A percentile compares a stretch with the other conserved stretches of the same genome.
phyloP scores from a whole-genome alignment of 2,113 vertebrate species.

The Naja naja region DNA sequence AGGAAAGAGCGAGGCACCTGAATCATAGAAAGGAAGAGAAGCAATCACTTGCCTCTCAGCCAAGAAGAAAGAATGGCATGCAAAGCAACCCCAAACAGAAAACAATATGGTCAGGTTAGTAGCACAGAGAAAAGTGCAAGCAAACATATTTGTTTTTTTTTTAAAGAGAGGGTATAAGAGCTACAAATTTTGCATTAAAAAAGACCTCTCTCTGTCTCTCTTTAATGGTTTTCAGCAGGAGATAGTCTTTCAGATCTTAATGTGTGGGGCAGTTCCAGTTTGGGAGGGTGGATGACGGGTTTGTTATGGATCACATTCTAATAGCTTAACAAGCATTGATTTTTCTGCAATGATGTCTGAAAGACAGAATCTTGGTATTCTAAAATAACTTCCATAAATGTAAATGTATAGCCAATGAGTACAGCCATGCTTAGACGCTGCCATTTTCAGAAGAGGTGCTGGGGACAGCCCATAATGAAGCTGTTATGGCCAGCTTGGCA shows the following conservation, averaged over 20 bases:
- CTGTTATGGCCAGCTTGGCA: not conserved
- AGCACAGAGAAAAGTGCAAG: conserved; percentile 73
- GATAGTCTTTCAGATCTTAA: conserved; percentile 18
- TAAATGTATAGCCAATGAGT: fast-evolving
- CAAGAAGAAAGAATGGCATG: conserved; percentile 74
- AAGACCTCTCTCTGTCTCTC: conserved; percentile 26
- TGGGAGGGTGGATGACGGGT: not conserved
- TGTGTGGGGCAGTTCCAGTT: not conserved
- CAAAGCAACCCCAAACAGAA: conserved; percentile 68
- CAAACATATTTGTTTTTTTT: conserved; percentile 40
- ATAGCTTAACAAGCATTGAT: conserved; percentile 43
- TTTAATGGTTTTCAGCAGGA: conserved; percentile 53
- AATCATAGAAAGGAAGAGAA: conserved; percentile 88
- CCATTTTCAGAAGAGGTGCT: not conserved
- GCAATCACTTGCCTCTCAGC: conserved; percentile 71
- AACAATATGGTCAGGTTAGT: conserved; percentile 75
- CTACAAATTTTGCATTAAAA: conserved; percentile 43
- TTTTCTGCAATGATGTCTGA: fast-evolving
- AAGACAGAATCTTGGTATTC: conserved; percentile 5
- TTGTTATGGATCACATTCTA: conserved; percentile 13
- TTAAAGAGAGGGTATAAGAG: conserved; percentile 52
- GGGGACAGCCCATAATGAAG: not conserved
- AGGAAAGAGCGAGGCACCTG: conserved; percentile 93
- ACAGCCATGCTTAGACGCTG: conserved; percentile 5
- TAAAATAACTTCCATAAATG: not conserved